Conservation (phyloP, 2,113 vertebrate species). For the Hippopotamus amphibius region DNA sequence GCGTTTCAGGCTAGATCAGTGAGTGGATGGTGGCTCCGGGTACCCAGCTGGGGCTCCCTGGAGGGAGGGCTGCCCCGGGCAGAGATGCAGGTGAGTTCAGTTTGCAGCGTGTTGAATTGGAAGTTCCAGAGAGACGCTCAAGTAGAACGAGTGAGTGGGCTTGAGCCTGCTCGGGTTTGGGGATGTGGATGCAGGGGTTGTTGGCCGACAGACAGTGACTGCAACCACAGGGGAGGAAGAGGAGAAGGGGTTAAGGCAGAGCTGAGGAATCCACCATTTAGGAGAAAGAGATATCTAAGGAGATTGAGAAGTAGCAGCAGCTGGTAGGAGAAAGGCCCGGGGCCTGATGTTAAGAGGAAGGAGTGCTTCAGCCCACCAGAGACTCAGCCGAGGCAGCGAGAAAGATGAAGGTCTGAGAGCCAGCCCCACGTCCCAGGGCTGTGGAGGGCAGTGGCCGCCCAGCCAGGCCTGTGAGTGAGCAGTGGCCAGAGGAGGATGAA, state of each 20-base stretch:
- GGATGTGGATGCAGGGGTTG: neutral
- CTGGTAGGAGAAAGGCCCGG: neutral
- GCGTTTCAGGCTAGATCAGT: too few species aligned
- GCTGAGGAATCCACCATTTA: neutral
- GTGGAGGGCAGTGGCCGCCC: neutral
- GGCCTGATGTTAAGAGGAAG: too few species aligned
- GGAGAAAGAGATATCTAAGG: neutral
- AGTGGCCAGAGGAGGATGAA: neutral
- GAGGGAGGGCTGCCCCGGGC: neutral
- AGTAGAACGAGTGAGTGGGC: neutral
- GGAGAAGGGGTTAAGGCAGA: neutral
- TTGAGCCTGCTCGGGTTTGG: rapidly evolving
- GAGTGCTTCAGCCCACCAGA: neutral
- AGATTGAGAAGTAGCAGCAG: neutral
- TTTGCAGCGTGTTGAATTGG: neutral
- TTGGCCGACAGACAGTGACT: rapidly evolving
- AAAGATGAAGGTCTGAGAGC: neutral
- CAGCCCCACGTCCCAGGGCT: too few species aligned
- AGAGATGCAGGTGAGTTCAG: neutral
- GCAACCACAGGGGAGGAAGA: too few species aligned
- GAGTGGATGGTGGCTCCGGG: neutral
- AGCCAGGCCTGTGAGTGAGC: neutral
- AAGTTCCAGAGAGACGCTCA: neutral
- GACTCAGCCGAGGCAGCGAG: neutral
- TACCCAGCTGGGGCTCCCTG: rapidly evolving